Conservation (phyloP, 1,140 invertebrate genomes). For the Conopomorpha cramerella region DNA sequence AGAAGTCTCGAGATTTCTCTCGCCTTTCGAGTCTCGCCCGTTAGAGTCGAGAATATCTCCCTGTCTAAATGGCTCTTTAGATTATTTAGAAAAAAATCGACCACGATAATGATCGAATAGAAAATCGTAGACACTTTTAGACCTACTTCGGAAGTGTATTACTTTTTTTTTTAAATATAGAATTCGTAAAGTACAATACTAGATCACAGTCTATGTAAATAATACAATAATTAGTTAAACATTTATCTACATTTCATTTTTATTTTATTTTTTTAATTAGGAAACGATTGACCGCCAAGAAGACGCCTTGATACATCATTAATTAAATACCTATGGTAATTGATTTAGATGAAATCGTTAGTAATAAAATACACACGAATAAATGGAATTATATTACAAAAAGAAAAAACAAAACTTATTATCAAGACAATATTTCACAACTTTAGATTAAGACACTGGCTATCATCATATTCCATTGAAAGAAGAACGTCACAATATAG, state of each 20-base stretch:
- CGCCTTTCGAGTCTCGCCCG: too few relatives aligned
- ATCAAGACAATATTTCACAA: background rate
- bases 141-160: background rate
- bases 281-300: conserved; percentile 25
- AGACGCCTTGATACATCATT: conserved; percentile 15
- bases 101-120: background rate
- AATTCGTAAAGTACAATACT: conserved; percentile 47
- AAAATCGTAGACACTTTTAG: background rate
- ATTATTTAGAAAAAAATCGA: too few relatives aligned
- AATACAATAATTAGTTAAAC: conserved; percentile 42
- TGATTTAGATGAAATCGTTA: background rate
- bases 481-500: too few relatives aligned
- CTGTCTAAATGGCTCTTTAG: too few relatives aligned
- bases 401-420: too few relatives aligned
- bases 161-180: conserved; percentile 32
- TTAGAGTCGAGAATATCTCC: too few relatives aligned
- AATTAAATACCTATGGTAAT: background rate
- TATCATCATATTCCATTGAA: too few relatives aligned
- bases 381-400: background rate
- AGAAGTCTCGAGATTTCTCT: too few relatives aligned
- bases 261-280: too few relatives aligned
- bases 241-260: conserved; percentile 29
- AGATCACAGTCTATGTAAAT: conserved; percentile 56
- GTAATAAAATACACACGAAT: background rate
- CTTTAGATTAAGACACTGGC: background rate